Base-by-base conservation (phyloP, 2,888 invertebrate genomes). In the Catonia carolina region DNA sequence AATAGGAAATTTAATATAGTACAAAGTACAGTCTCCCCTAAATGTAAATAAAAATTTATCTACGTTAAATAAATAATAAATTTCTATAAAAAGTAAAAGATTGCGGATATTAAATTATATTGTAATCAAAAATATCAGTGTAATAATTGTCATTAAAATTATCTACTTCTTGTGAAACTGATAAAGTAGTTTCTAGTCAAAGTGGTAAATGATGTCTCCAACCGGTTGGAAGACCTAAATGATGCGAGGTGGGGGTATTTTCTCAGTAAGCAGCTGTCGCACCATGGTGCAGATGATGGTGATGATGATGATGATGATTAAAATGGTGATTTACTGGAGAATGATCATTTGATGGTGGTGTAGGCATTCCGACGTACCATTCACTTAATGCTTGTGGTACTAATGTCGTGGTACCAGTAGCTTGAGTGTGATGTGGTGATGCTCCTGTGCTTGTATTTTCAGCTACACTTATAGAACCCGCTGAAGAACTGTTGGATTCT, bases 401-500 rank as follows among this genome's bases (percentile, higher is more conserved):
- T 12, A 14, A 20, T 31, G 15, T 42, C 37, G 42, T 48, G 54
- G 51, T 55, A 59, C 59, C 59, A 58, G 31, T 79, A 83, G 52
- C 83, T 42, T 53, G 39, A 41, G 45, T 31, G 31, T 48, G 55
- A 51, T 55, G 56, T 53, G 52, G 58, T 69, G 77, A 76, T 66
- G 77, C 68, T 41, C 72, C 67, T 63, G 74, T 63, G 73, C 67
- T 42, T 51, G 68, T 69, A 64, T 51, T 50, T 27, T 65, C 82
- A 23, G 81, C 81, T 49, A 85, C 85, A 63, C 84, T 84, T 66
- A 85, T 81, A 69, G 84, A 85, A 60, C 84, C 85, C 54, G 85
- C 86, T 60, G 79, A 79, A 1, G 86, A 86, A 56, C 87, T 86
- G 71, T 83, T 85, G 61, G 89, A 89, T 71, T 90, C 90, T 71